A percentile compares a stretch with the other conserved stretches of the same genome.
phyloP scores from a whole-genome alignment of 37 sponge, comb jelly and placozoan genomes.

The Hexactinellida sp. region DNA sequence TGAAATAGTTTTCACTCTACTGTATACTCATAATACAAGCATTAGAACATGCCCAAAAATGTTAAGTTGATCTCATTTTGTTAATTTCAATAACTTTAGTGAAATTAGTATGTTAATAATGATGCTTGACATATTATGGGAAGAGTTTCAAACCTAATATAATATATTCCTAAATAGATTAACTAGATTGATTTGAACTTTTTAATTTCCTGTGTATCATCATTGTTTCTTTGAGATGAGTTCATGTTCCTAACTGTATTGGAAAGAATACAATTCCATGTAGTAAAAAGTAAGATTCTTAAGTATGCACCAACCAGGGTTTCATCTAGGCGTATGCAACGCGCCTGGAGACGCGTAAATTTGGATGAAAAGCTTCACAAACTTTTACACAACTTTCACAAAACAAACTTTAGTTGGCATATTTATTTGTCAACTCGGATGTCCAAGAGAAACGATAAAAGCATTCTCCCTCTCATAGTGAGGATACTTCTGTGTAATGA shows the following conservation, averaged over 20 bases:
- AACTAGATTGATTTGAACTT: neutral
- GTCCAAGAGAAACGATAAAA: too few relatives aligned
- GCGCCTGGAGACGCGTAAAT: too few relatives aligned
- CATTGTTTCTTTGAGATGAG: neutral
- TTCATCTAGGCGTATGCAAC: too few relatives aligned
- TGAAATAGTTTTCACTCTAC: neutral
- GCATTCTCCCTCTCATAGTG: too few relatives aligned
- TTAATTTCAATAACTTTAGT: neutral
- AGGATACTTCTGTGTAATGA: too few relatives aligned
- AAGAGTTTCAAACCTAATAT: neutral
- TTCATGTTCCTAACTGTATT: slow-evolving; percentile 8
- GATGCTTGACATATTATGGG: neutral
- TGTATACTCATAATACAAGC: neutral
- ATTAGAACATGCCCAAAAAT: neutral
- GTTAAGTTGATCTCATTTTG: neutral
- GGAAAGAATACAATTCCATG: too few relatives aligned
- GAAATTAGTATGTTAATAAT: neutral
- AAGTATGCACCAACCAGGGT: neutral
- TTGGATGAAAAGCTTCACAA: too few relatives aligned
- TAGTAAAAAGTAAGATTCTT: neutral
- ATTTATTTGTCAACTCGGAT: too few relatives aligned
- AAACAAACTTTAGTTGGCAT: too few relatives aligned
- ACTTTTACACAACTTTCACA: too few relatives aligned
- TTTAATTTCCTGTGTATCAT: neutral
- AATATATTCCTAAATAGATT: neutral